phyloP scores from a whole-genome alignment of 2,113 vertebrate genomes.

The Suricata suricatta region DNA sequence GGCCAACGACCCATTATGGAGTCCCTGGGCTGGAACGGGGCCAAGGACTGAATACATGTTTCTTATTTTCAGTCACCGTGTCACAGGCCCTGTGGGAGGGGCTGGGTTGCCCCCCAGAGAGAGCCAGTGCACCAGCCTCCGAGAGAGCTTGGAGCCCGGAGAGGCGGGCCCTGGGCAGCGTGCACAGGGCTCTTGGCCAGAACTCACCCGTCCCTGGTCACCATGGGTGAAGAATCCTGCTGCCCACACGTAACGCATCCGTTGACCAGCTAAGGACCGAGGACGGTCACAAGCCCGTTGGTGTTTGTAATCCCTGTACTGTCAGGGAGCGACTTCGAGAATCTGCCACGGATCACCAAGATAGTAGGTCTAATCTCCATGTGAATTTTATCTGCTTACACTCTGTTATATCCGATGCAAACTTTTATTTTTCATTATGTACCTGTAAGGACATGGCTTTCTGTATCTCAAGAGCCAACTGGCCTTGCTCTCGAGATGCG shows the following conservation, averaged over 20 bases:
- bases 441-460: background rate
- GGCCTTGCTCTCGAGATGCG: background rate
- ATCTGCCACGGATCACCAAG: background rate
- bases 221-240: accelerated
- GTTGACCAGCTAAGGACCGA: background rate
- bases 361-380: background rate
- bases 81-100: background rate
- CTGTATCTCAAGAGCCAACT: background rate
- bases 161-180: accelerated
- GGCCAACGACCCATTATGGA: background rate
- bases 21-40: background rate
- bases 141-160: background rate
- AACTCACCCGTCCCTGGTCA: background rate
- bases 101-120: accelerated
- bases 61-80: accelerated
- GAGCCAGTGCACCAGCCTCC: accelerated
- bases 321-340: background rate
- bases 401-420: background rate
- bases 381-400: background rate
- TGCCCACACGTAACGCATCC: background rate
- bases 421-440: background rate
- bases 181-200: accelerated
- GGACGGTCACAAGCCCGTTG: background rate
- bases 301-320: background rate
- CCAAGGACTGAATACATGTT: no score